Conservation (phyloP, 2,797 vertebrate genomes). For the Taeniopygia guttata region DNA sequence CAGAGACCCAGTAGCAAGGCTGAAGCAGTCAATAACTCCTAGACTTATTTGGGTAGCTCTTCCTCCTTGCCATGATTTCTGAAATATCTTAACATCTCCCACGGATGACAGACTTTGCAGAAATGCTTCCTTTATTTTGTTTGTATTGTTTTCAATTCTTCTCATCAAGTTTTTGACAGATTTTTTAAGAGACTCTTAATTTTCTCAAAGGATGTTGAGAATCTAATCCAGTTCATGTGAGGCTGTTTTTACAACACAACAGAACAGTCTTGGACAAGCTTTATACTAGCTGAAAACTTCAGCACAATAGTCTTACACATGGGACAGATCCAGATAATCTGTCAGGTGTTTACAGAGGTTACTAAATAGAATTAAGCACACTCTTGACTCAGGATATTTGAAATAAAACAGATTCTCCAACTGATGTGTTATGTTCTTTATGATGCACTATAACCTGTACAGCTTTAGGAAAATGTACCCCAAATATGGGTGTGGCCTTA, state of each 20-base stretch:
- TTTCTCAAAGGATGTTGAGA: constrained; percentile 55
- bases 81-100: constrained; percentile 55
- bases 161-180: constrained; percentile 57
- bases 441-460: constrained; percentile 49
- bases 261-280: constrained; percentile 11
- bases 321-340: constrained; percentile 68
- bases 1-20: neutral
- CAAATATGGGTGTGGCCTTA: neutral
- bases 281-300: constrained; percentile 59
- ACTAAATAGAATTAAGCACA: constrained; percentile 63
- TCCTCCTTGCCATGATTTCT: constrained; percentile 19
- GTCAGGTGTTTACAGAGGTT: constrained; percentile 71
- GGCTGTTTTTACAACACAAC: constrained; percentile 51
- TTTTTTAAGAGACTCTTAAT: constrained; percentile 30
- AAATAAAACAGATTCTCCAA: constrained; percentile 56
- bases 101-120: constrained; percentile 32
- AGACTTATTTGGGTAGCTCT: neutral
- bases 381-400: constrained; percentile 48
- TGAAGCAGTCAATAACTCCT: neutral
- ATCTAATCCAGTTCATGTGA: constrained; percentile 58
- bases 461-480: constrained; percentile 51
- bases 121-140: constrained; percentile 55
- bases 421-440: constrained; percentile 46
- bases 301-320: constrained; percentile 53
- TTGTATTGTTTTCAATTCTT: constrained; percentile 53